phyloP scores from a whole-genome alignment of 1,140 invertebrate species.

The Campoletis sonorensis region DNA sequence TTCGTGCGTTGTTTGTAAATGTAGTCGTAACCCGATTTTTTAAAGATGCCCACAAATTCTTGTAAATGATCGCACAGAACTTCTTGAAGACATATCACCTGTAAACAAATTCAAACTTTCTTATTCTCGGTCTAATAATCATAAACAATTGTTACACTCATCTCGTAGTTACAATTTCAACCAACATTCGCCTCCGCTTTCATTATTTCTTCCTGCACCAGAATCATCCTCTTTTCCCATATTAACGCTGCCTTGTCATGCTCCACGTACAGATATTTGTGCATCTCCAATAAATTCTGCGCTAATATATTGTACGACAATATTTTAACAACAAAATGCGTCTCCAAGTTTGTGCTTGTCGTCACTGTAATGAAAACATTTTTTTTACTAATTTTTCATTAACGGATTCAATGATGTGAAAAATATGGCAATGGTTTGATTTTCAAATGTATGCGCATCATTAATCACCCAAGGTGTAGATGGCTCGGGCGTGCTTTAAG shows the following conservation, averaged over 20 bases:
- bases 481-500: too few relatives aligned
- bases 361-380: conserved; percentile 57
- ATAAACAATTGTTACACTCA: too few relatives aligned
- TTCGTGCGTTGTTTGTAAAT: conserved; percentile 76
- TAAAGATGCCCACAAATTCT: conserved; percentile 79
- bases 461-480: too few relatives aligned
- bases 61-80: conserved; percentile 87
- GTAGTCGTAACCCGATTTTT: conserved; percentile 70
- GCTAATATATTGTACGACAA: conserved; percentile 93
- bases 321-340: conserved; percentile 69
- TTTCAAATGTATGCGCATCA: too few relatives aligned
- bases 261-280: conserved; percentile 84
- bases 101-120: conserved; percentile 55
- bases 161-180: conserved; percentile 40
- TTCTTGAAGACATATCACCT: conserved; percentile 92
- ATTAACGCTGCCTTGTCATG: conserved; percentile 79
- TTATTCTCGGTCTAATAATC: too few relatives aligned
- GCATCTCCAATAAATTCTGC: conserved; percentile 86
- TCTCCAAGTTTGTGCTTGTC: conserved; percentile 54
- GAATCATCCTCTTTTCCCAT: conserved; percentile 84
- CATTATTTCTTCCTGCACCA: conserved; percentile 85
- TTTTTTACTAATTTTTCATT: background rate
- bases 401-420: too few relatives aligned
- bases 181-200: conserved; percentile 85
- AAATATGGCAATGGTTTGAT: too few relatives aligned